Percentiles rank a stretch among this genome's conserved stretches.
Evolutionary conservation across 2,797 vertebrate species (phyloP).

Genomic region (Silurus lanzhouensis): DNA sequence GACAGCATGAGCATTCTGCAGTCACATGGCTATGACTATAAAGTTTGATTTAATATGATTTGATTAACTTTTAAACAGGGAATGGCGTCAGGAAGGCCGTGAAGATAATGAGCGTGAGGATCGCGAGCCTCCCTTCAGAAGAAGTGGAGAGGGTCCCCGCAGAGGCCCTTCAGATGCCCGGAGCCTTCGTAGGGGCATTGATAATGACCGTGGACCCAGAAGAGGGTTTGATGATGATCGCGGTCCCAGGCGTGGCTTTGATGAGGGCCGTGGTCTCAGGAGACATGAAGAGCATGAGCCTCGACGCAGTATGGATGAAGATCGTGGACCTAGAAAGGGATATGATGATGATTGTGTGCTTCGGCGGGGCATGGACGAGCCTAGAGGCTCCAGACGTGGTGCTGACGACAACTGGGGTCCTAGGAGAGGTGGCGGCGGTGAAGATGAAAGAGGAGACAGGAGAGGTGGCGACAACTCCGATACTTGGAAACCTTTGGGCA

Average conservation of each 20-base stretch:
- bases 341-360: constrained; percentile 72
- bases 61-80: constrained; percentile 53
- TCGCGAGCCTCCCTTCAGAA: constrained; percentile 67
- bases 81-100: constrained; percentile 74
- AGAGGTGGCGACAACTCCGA: constrained; percentile 74
- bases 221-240: constrained; percentile 71
- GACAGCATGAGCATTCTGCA: neutral
- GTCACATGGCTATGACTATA: neutral
- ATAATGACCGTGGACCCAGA: constrained; percentile 70
- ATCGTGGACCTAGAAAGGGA: constrained; percentile 56
- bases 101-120: constrained; percentile 79
- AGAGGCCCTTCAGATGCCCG: constrained; percentile 74
- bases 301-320: constrained; percentile 75
- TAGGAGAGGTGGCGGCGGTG: constrained; percentile 57
- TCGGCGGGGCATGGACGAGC: constrained; percentile 75
- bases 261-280: constrained; percentile 70
- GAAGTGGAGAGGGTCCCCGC: constrained; percentile 70
- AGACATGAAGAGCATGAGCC: constrained; percentile 73
- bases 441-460: constrained; percentile 71
- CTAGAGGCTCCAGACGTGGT: constrained; percentile 72
- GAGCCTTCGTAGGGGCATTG: constrained; percentile 70
- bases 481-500: constrained; percentile 89
- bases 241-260: constrained; percentile 57
- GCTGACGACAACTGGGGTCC: constrained; percentile 55
- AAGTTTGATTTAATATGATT: neutral